phyloP scores from a whole-genome alignment of 37 sponge, comb jelly and placozoan species.

The Mnemiopsis leidyi region DNA sequence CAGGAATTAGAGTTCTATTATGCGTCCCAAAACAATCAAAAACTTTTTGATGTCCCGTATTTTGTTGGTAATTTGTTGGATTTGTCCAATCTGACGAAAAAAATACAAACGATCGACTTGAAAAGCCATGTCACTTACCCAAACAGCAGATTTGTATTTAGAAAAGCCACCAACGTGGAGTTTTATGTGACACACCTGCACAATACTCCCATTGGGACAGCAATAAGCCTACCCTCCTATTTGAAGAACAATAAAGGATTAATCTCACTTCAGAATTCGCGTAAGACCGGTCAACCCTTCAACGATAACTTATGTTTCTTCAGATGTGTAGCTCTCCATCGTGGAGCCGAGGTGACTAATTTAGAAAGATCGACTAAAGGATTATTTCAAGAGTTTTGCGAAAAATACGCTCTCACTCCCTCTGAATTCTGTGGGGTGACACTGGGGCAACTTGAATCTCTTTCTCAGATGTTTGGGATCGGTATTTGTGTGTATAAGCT shows the following conservation, averaged over 20 bases:
- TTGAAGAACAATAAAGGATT: neutral
- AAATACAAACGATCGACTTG: neutral
- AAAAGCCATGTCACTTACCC: neutral
- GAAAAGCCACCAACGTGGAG: neutral
- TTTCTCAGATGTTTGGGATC: neutral
- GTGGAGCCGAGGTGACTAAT: neutral
- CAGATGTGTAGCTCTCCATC: neutral
- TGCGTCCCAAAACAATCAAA: neutral
- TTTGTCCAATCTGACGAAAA: neutral
- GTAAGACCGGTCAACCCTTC: neutral
- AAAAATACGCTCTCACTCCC: neutral
- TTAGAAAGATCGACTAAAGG: neutral
- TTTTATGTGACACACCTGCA: neutral
- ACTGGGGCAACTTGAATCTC: neutral
- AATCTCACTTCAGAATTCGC: neutral
- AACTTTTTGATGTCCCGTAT: neutral
- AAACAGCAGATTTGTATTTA: neutral
- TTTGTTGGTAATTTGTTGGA: neutral
- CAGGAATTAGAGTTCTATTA: too few relatives aligned
- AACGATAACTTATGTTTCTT: constrained; percentile 16
- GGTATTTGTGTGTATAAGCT: neutral
- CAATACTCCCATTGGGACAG: neutral
- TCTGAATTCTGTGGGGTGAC: neutral
- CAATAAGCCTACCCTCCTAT: neutral
- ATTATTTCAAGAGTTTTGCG: neutral